Percentiles rank a stretch among this genome's conserved stretches.
These are phyloP conservation scores for Conomelus anceps DNA, from an alignment of 2,888 invertebrate genomes.

Conservation along the genomic window DNA sequence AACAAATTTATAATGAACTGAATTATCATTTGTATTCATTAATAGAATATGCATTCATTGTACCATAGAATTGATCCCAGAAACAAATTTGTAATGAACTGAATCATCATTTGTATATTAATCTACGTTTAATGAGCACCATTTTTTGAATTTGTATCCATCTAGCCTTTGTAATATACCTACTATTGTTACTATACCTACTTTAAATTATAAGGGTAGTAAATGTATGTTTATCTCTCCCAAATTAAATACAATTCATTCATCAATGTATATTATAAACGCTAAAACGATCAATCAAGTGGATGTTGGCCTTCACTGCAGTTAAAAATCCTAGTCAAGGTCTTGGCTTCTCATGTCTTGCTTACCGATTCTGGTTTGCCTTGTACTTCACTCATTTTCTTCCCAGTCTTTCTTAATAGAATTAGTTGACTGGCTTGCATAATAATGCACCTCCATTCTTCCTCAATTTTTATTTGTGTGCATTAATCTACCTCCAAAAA, in stretches of 20 bases:
- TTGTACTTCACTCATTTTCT: neutral
- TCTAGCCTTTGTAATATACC: too few species aligned
- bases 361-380: neutral
- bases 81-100: too few species aligned
- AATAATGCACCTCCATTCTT: neutral
- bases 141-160: too few species aligned
- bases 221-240: neutral
- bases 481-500: neutral
- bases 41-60: too few species aligned
- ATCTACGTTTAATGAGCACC: too few species aligned
- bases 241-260: neutral
- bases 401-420: neutral
- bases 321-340: neutral
- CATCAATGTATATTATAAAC: neutral
- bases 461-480: neutral
- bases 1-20: too few species aligned
- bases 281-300: neutral
- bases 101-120: too few species aligned
- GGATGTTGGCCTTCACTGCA: neutral
- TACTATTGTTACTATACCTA: too few species aligned
- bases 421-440: neutral
- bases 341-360: neutral
- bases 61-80: too few species aligned
- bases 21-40: too few species aligned
- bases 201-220: too few species aligned